Evolutionary conservation across 2,113 vertebrate species (phyloP).

Genomic region (Macroglossus sobrinus): DNA sequence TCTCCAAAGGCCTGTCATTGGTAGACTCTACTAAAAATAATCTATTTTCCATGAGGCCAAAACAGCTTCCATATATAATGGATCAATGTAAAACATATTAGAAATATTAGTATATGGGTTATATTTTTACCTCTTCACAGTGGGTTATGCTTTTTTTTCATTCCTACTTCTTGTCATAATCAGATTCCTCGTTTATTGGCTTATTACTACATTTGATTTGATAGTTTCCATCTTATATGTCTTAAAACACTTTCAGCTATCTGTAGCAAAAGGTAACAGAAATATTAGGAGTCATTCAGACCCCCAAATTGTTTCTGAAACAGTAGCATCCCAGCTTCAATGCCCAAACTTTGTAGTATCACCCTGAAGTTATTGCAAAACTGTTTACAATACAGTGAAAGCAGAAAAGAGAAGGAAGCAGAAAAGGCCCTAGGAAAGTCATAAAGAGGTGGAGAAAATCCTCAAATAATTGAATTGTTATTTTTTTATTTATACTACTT

Average conservation of each 20-base stretch:
- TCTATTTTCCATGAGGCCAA: background rate
- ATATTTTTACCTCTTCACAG: background rate
- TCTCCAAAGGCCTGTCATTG: background rate
- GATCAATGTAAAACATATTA: background rate
- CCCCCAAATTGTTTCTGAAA: background rate
- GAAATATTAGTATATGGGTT: background rate
- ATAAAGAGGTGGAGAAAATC: background rate
- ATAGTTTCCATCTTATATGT: background rate
- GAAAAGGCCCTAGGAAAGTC: background rate
- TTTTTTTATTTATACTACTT: background rate
- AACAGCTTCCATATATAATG: background rate
- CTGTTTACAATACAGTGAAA: background rate
- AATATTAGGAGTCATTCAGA: background rate
- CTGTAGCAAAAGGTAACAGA: background rate
- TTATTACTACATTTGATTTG: background rate
- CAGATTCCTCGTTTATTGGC: background rate
- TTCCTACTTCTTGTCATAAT: background rate
- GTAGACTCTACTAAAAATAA: conserved; percentile 7
- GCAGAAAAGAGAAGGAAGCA: background rate
- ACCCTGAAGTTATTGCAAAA: background rate
- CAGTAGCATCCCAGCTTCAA: background rate
- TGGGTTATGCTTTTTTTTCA: background rate
- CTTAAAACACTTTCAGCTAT: background rate
- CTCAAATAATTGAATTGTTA: background rate
- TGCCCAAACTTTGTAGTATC: background rate